Percentiles rank a stretch among this genome's conserved stretches.
Evolutionary conservation across 2,113 vertebrate species (phyloP).

Genomic region (Sorex fumeus): DNA sequence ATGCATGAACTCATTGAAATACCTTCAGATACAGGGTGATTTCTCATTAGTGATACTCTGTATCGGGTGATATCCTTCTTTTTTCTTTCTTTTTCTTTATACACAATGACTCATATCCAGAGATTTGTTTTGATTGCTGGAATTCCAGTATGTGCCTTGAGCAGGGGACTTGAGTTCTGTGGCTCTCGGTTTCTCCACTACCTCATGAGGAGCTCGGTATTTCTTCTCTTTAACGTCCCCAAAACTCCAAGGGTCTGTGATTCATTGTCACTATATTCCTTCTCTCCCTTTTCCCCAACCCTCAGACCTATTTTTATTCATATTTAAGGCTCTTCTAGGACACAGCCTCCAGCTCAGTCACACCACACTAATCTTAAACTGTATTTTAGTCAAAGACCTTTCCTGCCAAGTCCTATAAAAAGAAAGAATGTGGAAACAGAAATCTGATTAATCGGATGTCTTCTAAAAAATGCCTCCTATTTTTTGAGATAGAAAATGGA

Average conservation of each 20-base stretch:
- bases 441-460: conserved; percentile 66
- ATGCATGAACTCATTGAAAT: neutral
- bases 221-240: neutral
- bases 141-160: neutral
- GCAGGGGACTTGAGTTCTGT: neutral
- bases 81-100: neutral
- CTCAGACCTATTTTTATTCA: conserved; percentile 65
- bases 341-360: conserved; percentile 53
- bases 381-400: conserved; percentile 68
- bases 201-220: neutral
- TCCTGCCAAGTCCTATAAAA: conserved; percentile 57
- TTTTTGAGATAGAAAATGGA: conserved; percentile 66
- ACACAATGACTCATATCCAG: neutral
- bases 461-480: no score
- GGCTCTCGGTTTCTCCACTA: conserved; percentile 5
- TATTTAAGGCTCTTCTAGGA: conserved; percentile 54
- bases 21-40: neutral
- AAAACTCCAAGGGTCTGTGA: neutral
- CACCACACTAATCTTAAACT: conserved; percentile 59
- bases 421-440: conserved; percentile 57
- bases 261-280: conserved; percentile 17
- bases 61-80: neutral
- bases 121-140: neutral
- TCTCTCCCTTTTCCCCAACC: conserved; percentile 28
- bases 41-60: neutral